A percentile compares a stretch with the other conserved stretches of the same genome.
Conservation (phyloP, 2,797 vertebrate genomes). For the Bradypus variegatus region DNA sequence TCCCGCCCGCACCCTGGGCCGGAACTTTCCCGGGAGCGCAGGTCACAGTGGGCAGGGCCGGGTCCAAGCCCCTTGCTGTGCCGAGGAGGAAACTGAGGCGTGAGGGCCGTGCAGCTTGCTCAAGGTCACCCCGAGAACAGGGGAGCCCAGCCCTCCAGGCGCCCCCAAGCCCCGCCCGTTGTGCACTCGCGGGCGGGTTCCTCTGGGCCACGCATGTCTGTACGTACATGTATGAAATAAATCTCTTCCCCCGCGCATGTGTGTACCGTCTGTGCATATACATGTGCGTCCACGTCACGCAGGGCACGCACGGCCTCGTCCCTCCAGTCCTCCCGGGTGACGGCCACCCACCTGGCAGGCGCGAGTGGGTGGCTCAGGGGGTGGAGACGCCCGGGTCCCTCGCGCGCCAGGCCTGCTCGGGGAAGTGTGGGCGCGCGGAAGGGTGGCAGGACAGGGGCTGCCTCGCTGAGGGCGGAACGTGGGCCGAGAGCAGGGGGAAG, state of each 20-base stretch:
- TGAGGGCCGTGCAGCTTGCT: conserved; percentile 5
- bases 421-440: too few relatives aligned
- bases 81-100: conserved; percentile 32
- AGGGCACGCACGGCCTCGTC: background rate
- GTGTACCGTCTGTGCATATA: conserved; percentile 65
- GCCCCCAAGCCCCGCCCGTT: background rate
- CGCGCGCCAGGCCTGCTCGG: too few relatives aligned
- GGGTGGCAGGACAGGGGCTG: too few relatives aligned
- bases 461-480: too few relatives aligned
- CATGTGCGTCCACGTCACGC: conserved; percentile 38
- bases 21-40: too few relatives aligned
- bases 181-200: conserved; percentile 40
- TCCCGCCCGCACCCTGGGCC: background rate
- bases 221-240: conserved; percentile 64
- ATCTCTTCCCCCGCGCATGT: conserved; percentile 66
- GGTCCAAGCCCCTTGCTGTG: background rate
- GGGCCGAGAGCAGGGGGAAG: too few relatives aligned
- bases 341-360: too few relatives aligned
- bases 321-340: too few relatives aligned
- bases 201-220: conserved; percentile 61
- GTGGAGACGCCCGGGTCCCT: background rate
- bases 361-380: background rate
- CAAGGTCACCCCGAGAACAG: conserved; percentile 52
- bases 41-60: conserved; percentile 1
- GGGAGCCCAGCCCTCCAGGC: background rate